Evolutionary conservation across 2,888 invertebrate species (phyloP), one percentile per base, ranked within the genome.

Genomic region (Coleophora flavipennella): DNA sequence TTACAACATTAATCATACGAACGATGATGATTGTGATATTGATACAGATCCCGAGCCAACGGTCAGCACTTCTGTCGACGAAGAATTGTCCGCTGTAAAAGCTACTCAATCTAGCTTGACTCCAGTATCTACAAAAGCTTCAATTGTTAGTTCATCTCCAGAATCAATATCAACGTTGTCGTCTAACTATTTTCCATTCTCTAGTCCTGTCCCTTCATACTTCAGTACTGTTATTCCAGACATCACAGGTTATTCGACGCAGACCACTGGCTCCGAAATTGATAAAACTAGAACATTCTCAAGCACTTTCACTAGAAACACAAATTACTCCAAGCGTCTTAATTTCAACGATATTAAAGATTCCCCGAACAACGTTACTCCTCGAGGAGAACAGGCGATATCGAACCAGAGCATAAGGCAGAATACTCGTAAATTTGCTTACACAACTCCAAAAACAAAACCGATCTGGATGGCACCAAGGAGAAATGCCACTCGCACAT

Each of bases 401-500:
- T 51, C 65, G 11, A 66, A 62, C 20, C 55, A 47, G 39, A 47
- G 38, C 32, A 42, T 51, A 3, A 67, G 72, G 46, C 62, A 66
- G 25, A 57, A 56, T 26, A 73, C 72, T 1, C 64, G 77, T 20
- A 76, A 74, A 53, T 83, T 81, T 49, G 64, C 78, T 42, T 66
- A 67, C 31, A 79, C 80, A 2, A 80, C 84, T 25, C 79, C 79
- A 20, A 78, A 70, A 53, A 58, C 46, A 8, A 78, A 71, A 50
- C 80, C 79, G 1, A 64, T 74, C 26, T 84, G 84, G 83, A 71
- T 84, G 71, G 66, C 71, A 6, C 79, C 81, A 11, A 67, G 69
- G 42, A 63, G 76, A 32, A 81, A 80, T 41, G 43, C 65, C 10
- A 75, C 77, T 3, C 65, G 59, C 46, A 48, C 45, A 42, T 41